Conservation (phyloP, 2,797 vertebrate genomes). For the Cynodonichthys magdalenae region DNA sequence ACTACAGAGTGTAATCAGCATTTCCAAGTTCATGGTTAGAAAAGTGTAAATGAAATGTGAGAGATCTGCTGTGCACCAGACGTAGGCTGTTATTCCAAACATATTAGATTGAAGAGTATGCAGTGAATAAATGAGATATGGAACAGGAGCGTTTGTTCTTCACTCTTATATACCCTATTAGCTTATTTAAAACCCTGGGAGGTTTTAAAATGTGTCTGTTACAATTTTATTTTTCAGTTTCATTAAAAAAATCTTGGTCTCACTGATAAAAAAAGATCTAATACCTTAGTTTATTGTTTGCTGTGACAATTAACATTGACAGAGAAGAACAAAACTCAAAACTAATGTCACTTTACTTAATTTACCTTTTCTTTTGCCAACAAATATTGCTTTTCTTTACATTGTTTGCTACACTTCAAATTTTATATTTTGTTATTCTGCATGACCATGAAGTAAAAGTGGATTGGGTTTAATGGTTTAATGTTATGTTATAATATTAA, state of each 20-base stretch:
- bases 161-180: neutral
- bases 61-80: neutral
- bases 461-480: no score
- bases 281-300: no score
- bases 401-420: neutral
- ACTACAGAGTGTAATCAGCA: slow-evolving; percentile 36
- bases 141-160: neutral
- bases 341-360: no score
- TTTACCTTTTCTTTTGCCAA: neutral
- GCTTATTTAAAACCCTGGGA: neutral
- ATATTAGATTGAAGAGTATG: neutral
- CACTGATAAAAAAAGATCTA: no score
- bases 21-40: slow-evolving; percentile 27
- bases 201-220: neutral
- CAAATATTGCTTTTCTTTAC: neutral
- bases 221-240: neutral
- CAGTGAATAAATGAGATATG: slow-evolving; percentile 1
- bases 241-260: no score
- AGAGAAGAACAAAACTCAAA: no score
- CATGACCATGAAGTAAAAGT: neutral
- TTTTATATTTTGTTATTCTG: slow-evolving; percentile 2
- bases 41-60: slow-evolving; percentile 14
- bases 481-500: no score
- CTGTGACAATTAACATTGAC: no score
- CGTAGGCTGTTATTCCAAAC: neutral